A percentile compares a stretch with the other conserved stretches of the same genome.
Evolutionary conservation across 2,113 vertebrate genomes (phyloP).

Genomic region (Pseudolaguvia tuberculata): DNA sequence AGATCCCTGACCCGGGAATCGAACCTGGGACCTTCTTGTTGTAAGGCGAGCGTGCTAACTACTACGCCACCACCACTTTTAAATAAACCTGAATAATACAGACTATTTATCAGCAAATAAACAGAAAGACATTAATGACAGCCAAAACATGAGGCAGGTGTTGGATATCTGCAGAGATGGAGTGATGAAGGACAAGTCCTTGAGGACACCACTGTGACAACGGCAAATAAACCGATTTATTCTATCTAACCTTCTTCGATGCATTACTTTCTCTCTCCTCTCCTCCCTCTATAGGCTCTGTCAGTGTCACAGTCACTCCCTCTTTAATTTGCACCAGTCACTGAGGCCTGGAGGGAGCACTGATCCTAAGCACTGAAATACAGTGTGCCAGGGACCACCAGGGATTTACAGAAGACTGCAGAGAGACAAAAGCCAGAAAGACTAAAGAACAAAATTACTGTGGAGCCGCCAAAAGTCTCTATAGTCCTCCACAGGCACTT

Average conservation of each 20-base stretch:
- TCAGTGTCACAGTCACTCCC: conserved; percentile 40
- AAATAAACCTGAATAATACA: too few species aligned
- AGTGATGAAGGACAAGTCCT: not conserved
- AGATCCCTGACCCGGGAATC: too few species aligned
- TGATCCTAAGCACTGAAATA: conserved; percentile 37
- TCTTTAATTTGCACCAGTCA: conserved; percentile 52
- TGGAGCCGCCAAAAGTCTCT: conserved; percentile 35
- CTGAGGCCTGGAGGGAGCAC: conserved; percentile 30
- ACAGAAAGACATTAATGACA: not conserved
- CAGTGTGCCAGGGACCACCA: conserved; percentile 26
- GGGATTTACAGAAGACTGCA: conserved; percentile 25
- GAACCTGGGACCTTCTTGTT: too few species aligned
- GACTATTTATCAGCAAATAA: not conserved
- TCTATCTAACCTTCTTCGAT: conserved; percentile 25
- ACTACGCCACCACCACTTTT: too few species aligned
- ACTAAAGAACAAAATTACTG: conserved; percentile 40
- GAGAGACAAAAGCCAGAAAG: conserved; percentile 11
- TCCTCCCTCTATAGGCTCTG: conserved; percentile 11
- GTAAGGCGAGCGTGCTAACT: too few species aligned
- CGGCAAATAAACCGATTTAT: conserved; percentile 29
- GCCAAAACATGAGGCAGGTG: not conserved
- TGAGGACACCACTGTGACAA: not conserved
- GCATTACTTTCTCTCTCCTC: not conserved
- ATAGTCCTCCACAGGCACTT: conserved; percentile 28
- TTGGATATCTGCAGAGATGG: not conserved